Evolutionary conservation across 2,113 vertebrate species (phyloP).

Genomic region (Mustela nigripes): DNA sequence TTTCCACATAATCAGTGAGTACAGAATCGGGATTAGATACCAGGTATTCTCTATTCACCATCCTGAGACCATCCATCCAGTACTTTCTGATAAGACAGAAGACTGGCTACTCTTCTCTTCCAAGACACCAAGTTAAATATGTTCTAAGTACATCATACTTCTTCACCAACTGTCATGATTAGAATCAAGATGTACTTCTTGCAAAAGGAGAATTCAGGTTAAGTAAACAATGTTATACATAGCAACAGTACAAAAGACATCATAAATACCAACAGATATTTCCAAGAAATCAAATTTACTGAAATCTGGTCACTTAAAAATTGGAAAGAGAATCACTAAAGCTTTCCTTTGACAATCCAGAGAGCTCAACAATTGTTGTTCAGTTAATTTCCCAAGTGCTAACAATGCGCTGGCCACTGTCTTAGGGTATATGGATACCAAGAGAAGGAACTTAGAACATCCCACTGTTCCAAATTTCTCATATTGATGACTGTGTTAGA

Average conservation of each 20-base stretch:
- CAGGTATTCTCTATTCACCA: neutral
- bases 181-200: neutral
- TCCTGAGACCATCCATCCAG: neutral
- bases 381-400: neutral
- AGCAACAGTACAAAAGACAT: neutral
- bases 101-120: neutral
- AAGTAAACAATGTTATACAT: neutral
- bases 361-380: neutral
- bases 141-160: neutral
- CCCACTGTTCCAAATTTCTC: neutral
- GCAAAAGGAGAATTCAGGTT: neutral
- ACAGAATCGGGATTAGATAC: neutral
- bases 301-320: neutral
- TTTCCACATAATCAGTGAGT: neutral
- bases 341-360: neutral
- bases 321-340: neutral
- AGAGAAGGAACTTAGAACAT: neutral
- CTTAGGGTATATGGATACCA: neutral
- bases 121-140: neutral
- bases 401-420: neutral
- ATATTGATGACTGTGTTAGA: neutral
- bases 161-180: neutral
- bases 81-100: neutral
- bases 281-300: neutral
- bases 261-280: neutral